These are phyloP conservation scores for Caenorhabditis becei DNA, from an alignment of 2,888 invertebrate species.

Conservation along the genomic window DNA sequence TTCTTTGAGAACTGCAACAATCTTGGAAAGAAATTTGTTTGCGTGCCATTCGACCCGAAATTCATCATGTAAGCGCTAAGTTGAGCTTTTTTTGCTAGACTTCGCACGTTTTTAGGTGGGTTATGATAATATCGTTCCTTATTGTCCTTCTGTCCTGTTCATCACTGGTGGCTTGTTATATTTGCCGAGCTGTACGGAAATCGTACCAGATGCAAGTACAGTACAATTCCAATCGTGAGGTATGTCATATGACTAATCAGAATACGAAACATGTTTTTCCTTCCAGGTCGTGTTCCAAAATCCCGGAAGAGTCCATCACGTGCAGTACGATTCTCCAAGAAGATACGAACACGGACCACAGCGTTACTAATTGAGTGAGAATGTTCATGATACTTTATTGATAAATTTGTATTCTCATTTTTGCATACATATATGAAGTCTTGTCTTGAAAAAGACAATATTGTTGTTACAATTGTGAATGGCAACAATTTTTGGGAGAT, in stretches of 20 bases:
- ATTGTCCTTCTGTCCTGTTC: constrained; percentile 74
- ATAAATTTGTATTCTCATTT: too few relatives aligned
- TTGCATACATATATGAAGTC: not conserved
- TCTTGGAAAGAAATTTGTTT: constrained; percentile 66
- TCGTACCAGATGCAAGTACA: constrained; percentile 69
- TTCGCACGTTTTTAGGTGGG: constrained; percentile 65
- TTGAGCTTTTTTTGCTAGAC: not conserved
- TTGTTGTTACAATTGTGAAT: not conserved
- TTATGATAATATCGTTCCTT: constrained; percentile 72
- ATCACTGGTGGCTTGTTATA: constrained; percentile 75
- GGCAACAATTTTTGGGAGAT: not conserved
- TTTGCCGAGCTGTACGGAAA: constrained; percentile 71
- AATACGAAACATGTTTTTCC: not conserved
- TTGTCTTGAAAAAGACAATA: not conserved
- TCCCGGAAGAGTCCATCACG: constrained; percentile 69
- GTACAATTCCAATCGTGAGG: constrained; percentile 61
- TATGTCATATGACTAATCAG: constrained; percentile 1
- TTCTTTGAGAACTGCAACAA: constrained; percentile 76
- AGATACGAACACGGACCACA: constrained; percentile 28
- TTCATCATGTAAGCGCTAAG: constrained; percentile 62
- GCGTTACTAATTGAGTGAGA: constrained; percentile 5
- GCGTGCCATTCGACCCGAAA: constrained; percentile 72
- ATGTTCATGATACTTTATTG: not conserved
- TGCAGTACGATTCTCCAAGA: constrained; percentile 61
- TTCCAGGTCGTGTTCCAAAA: constrained; percentile 65